phyloP scores from a whole-genome alignment of 1,140 invertebrate species.

The Lepidurus packardi region DNA sequence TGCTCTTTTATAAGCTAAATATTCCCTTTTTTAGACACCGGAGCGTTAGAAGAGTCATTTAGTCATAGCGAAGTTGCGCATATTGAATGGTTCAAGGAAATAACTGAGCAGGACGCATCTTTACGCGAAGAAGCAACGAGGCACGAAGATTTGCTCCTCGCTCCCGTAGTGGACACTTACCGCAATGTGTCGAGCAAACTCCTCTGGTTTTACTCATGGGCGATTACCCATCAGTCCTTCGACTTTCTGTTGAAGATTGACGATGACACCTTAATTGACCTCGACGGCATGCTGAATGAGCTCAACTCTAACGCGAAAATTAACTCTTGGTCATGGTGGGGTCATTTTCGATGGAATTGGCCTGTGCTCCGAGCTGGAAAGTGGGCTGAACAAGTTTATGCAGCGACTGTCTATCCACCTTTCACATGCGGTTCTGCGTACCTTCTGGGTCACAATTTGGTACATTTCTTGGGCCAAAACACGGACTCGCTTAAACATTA shows the following conservation, averaged over 20 bases:
- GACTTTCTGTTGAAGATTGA: background rate
- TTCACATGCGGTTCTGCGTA: background rate
- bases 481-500: background rate
- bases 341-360: background rate
- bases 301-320: background rate
- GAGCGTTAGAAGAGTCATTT: background rate
- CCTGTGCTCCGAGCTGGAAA: constrained; percentile 6
- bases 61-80: background rate
- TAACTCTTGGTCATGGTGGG: background rate
- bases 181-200: background rate
- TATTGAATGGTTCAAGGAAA: background rate
- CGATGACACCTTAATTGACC: background rate
- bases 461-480: background rate
- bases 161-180: background rate
- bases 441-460: background rate
- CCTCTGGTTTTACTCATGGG: background rate
- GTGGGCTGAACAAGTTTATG: background rate
- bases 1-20: background rate
- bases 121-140: background rate
- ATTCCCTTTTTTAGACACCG: background rate
- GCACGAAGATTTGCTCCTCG: background rate
- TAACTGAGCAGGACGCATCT: background rate
- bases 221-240: background rate
- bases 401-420: background rate
- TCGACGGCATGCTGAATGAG: background rate